Percentiles rank a stretch among this genome's conserved stretches.
phyloP scores from a whole-genome alignment of 2,797 vertebrate species.

The Xenopus petersii region DNA sequence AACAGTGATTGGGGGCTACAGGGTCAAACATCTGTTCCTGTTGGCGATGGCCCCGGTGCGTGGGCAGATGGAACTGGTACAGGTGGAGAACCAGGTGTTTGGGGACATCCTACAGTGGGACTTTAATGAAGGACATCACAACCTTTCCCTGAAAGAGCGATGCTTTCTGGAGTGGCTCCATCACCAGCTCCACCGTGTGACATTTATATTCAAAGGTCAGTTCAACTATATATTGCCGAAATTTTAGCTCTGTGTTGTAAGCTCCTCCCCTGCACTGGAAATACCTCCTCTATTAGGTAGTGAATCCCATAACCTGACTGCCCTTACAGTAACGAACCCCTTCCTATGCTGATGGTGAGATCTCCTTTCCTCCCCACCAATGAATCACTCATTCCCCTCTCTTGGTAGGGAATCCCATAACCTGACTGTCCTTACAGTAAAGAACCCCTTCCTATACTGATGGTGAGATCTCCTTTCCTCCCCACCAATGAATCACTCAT shows the following conservation, averaged over 20 bases:
- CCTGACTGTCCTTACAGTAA: too few species aligned
- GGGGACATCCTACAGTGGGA: constrained; percentile 14
- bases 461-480: too few species aligned
- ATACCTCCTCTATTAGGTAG: too few species aligned
- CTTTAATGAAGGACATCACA: constrained; percentile 7
- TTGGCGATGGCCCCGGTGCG: neutral
- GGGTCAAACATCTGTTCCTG: neutral
- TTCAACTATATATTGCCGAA: neutral
- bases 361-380: too few species aligned
- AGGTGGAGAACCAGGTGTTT: neutral
- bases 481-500: too few species aligned
- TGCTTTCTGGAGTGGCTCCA: neutral
- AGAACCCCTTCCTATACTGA: too few species aligned
- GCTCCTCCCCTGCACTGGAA: too few species aligned
- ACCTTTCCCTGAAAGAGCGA: constrained; percentile 14
- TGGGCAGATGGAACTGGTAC: neutral
- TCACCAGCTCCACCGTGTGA: neutral
- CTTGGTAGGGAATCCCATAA: too few species aligned
- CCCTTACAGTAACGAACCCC: too few species aligned
- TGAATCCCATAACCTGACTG: too few species aligned
- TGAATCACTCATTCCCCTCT: too few species aligned
- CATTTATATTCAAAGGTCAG: neutral
- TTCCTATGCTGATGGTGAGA: too few species aligned
- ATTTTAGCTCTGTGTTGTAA: neutral
- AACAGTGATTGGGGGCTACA: neutral